These are phyloP conservation scores for Marasmarcha lunaedactyla DNA, from an alignment of 2,888 invertebrate genomes.

Conservation along the genomic window DNA sequence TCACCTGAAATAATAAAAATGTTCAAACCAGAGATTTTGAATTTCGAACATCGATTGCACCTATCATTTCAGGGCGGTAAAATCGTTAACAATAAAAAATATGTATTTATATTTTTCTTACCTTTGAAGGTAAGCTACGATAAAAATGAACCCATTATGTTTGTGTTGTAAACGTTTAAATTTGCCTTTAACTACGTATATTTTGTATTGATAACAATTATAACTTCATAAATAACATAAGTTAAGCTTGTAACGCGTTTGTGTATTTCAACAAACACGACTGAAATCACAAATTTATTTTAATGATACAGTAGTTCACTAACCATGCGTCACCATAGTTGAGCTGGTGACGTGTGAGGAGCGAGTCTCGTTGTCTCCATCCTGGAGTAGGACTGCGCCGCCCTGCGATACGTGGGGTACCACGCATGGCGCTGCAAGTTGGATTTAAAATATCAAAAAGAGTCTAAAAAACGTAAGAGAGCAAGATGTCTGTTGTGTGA, in stretches of 20 bases:
- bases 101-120: not conserved
- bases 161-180: no score
- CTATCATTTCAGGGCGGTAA: not conserved
- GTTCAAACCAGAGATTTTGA: no score
- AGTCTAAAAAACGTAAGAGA: not conserved
- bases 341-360: constrained; percentile 30
- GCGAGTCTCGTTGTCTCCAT: constrained; percentile 58
- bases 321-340: constrained; percentile 67
- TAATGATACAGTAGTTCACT: no score
- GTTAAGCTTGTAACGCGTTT: no score
- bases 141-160: no score
- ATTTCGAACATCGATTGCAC: not conserved
- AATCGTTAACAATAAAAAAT: not conserved
- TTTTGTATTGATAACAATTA: no score
- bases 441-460: not conserved
- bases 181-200: no score
- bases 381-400: constrained; percentile 71
- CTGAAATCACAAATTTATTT: no score
- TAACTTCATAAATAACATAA: no score
- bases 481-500: no score
- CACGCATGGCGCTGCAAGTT: constrained; percentile 89
- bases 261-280: no score
- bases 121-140: no score
- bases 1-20: constrained; percentile 37
- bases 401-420: constrained; percentile 90